Conservation (phyloP, 2,113 vertebrate species). For the Centropus bengalensis region DNA sequence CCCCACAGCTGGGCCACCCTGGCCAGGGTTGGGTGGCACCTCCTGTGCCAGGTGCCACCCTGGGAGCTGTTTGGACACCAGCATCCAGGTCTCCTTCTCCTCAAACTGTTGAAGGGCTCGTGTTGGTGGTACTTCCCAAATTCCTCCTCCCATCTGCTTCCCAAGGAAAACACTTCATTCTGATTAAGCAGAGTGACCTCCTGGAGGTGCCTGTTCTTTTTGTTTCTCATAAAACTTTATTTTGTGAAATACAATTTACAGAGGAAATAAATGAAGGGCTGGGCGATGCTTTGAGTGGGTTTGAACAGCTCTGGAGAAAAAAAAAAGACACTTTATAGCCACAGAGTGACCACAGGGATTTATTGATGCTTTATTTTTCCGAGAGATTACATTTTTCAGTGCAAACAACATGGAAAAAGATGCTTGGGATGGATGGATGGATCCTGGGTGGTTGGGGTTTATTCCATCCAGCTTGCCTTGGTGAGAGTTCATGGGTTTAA, state of each 20-base stretch:
- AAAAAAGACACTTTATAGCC: constrained; percentile 53
- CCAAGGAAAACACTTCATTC: neutral
- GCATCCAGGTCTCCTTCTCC: neutral
- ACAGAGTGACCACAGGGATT: constrained; percentile 75
- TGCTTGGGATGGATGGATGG: neutral
- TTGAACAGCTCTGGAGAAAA: constrained; percentile 6
- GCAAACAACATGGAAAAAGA: constrained; percentile 46
- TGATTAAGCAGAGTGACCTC: neutral
- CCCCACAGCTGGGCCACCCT: neutral
- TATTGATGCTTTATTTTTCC: constrained; percentile 71
- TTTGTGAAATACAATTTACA: constrained; percentile 77
- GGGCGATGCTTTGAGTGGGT: constrained; percentile 23
- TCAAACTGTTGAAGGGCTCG: neutral
- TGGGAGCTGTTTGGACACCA: neutral
- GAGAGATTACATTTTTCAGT: constrained; percentile 47
- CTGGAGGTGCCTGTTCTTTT: neutral
- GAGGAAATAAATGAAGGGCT: constrained; percentile 80
- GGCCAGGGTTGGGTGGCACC: neutral
- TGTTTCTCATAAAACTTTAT: constrained; percentile 82
- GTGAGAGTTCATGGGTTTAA: neutral
- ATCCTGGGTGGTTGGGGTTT: neutral
- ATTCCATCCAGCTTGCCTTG: constrained; percentile 26
- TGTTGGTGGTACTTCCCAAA: neutral
- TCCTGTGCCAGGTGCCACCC: neutral
- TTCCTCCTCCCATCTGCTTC: neutral